phyloP scores from a whole-genome alignment of 2,888 invertebrate genomes.

The Euclidia mi region DNA sequence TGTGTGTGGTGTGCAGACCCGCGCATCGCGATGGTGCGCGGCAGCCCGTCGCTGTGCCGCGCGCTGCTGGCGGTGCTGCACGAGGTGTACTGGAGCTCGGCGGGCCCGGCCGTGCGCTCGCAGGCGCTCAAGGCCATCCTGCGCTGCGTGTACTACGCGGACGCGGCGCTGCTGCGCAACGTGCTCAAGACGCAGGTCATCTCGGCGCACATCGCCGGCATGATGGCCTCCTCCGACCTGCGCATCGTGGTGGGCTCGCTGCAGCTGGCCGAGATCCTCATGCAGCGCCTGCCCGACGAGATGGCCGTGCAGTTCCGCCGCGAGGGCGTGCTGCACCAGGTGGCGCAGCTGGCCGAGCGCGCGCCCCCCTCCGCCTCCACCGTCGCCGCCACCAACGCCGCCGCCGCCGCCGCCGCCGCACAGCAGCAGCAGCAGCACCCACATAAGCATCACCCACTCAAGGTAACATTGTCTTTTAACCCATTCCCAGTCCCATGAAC shows the following conservation, averaged over 20 bases:
- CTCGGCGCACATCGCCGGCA: conserved; percentile 99
- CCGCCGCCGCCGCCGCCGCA: conserved; percentile 78
- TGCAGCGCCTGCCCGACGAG: conserved; percentile 98
- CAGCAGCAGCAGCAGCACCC: too few relatives aligned
- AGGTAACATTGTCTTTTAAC: conserved; percentile 65
- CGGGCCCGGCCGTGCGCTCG: conserved; percentile 99
- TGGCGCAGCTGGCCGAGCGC: conserved; percentile 81
- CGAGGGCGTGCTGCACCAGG: conserved; percentile 99
- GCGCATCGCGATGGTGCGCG: conserved; percentile 84
- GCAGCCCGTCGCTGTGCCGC: conserved; percentile 90
- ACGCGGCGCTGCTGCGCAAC: conserved; percentile 95
- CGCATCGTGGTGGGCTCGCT: conserved; percentile 99
- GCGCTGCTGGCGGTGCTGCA: conserved; percentile 98
- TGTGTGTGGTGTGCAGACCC: conserved; percentile 66
- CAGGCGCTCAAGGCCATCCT: conserved; percentile 98
- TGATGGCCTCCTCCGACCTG: conserved; percentile 99
- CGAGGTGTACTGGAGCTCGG: conserved; percentile 99
- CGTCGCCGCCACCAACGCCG: conserved; percentile 81
- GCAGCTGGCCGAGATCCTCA: conserved; percentile 98
- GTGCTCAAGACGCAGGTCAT: conserved; percentile 93
- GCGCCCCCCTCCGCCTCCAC: conserved; percentile 73
- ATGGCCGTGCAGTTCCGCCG: conserved; percentile 98
- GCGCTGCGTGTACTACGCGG: conserved; percentile 98
- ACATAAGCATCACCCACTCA: conserved; percentile 82
- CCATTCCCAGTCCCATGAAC: too few relatives aligned